Evolutionary conservation across 2,797 vertebrate genomes (phyloP).

Genomic region (Enteromius radiatus): DNA sequence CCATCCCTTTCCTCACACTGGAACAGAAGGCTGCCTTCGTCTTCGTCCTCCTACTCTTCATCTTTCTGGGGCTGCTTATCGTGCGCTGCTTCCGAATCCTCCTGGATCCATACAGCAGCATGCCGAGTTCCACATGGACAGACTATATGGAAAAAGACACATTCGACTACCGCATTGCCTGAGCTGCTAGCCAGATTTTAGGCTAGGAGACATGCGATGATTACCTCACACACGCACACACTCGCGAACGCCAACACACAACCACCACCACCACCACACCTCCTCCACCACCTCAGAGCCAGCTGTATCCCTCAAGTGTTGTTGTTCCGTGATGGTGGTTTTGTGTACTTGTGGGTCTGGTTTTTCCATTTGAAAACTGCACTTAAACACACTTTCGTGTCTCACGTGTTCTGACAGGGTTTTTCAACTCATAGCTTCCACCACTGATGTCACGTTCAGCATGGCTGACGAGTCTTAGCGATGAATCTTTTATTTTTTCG

Average conservation of each 20-base stretch:
- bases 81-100: constrained; percentile 87
- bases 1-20: constrained; percentile 79
- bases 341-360: constrained; percentile 42
- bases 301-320: constrained; percentile 32
- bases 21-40: constrained; percentile 86
- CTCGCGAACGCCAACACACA: constrained; percentile 11
- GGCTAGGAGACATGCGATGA: constrained; percentile 48
- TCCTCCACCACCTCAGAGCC: constrained; percentile 34
- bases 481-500: constrained; percentile 54
- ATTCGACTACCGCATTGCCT: constrained; percentile 85
- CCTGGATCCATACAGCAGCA: constrained; percentile 87
- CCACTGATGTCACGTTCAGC: constrained; percentile 60
- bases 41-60: constrained; percentile 85
- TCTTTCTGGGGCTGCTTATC: constrained; percentile 86
- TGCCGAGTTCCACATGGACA: constrained; percentile 87
- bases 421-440: constrained; percentile 54
- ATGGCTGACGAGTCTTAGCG: constrained; percentile 58
- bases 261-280: constrained; percentile 27
- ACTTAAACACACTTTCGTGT: constrained; percentile 36
- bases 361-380: constrained; percentile 48
- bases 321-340: constrained; percentile 27
- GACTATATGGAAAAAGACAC: constrained; percentile 89
- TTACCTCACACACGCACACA: constrained; percentile 47
- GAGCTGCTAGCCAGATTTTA: constrained; percentile 54
- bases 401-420: constrained; percentile 47